Evolutionary conservation across 2,797 vertebrate species (phyloP).

Genomic region (Protonibea diacanthus): DNA sequence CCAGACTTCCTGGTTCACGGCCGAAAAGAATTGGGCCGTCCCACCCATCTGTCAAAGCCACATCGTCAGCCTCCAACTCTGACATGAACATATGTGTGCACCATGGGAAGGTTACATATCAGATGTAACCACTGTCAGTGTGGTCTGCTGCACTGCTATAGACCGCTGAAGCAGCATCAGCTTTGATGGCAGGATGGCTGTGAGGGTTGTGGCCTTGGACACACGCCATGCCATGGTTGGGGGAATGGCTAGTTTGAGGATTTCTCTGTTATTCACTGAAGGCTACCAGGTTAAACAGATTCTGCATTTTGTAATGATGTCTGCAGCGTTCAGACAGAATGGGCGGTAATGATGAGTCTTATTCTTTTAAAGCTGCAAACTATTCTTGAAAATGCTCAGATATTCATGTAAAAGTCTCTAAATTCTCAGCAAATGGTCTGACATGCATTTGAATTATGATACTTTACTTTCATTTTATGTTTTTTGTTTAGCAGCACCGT

Average conservation of each 20-base stretch:
- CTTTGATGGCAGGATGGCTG: conserved; percentile 26
- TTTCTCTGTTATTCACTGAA: conserved; percentile 22
- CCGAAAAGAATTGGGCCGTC: conserved; percentile 21
- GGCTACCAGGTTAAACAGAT: background rate
- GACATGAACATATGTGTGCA: conserved; percentile 60
- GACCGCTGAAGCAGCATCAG: conserved; percentile 18
- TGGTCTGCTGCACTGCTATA: conserved; percentile 13
- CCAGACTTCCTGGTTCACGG: conserved; percentile 50
- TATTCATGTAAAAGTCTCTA: background rate
- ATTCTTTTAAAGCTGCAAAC: background rate
- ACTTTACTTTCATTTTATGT: too few relatives aligned
- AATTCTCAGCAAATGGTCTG: too few relatives aligned
- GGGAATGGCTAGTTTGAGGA: conserved; percentile 16
- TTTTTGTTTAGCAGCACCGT: too few relatives aligned
- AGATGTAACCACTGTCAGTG: conserved; percentile 44
- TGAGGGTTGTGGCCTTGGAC: conserved; percentile 28
- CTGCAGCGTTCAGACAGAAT: too few relatives aligned
- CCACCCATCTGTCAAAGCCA: conserved; percentile 63
- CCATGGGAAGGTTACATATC: conserved; percentile 50
- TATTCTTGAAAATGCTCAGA: background rate
- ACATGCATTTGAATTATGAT: too few relatives aligned
- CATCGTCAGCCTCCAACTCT: conserved; percentile 30
- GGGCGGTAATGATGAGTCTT: too few relatives aligned
- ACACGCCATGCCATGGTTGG: background rate
- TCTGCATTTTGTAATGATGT: too few relatives aligned